Conservation (phyloP, 2,888 invertebrate genomes). For the Physocephala rufipes region DNA sequence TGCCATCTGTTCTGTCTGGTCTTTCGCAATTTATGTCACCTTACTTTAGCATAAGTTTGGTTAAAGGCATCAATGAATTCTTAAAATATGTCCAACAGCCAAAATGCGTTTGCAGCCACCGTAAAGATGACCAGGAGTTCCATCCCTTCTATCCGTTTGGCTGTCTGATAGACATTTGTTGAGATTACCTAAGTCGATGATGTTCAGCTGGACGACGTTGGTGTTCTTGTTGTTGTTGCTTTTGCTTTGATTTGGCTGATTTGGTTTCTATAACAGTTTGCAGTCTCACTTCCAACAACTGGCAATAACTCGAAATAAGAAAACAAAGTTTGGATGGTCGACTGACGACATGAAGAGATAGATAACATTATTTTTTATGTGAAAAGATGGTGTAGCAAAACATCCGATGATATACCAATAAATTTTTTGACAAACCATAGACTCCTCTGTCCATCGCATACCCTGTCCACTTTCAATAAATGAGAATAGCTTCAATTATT, state of each 20-base stretch:
- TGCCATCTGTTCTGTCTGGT: neutral
- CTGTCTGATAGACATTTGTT: slow-evolving; percentile 2
- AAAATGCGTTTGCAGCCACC: neutral
- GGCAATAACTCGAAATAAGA: neutral
- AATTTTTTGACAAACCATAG: no score
- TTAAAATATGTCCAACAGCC: slow-evolving; percentile 21
- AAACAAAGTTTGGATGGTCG: neutral
- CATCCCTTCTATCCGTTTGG: no score
- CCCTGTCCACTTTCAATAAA: no score
- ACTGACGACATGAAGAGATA: slow-evolving; percentile 26
- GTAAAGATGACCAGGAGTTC: no score
- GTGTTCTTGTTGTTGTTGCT: slow-evolving; percentile 4
- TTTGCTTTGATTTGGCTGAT: slow-evolving; percentile 8
- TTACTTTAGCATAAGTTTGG: neutral
- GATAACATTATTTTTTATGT: neutral
- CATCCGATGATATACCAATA: no score
- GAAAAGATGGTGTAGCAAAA: neutral
- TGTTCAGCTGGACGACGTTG: slow-evolving; percentile 26
- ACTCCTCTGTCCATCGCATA: no score
- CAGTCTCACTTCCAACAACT: neutral
- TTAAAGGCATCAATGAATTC: slow-evolving; percentile 26
- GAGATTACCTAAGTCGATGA: slow-evolving; percentile 24
- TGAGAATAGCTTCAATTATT: no score
- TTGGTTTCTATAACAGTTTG: neutral
- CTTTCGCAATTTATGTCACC: neutral